A percentile compares a stretch with the other conserved stretches of the same genome.
Conservation (phyloP, 2,797 vertebrate genomes). For the Dendrocincla fuliginosa region DNA sequence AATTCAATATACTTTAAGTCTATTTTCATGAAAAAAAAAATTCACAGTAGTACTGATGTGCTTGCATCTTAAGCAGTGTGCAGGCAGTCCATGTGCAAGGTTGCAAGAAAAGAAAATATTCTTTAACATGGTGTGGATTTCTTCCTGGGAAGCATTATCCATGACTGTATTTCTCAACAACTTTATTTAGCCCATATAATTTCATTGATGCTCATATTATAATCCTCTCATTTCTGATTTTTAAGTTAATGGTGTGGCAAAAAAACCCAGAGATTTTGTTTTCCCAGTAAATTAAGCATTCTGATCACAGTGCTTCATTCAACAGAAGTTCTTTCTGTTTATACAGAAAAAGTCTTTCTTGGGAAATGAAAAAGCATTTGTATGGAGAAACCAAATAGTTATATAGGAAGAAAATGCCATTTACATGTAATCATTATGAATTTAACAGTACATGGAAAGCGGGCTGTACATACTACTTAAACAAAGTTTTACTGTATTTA, state of each 20-base stretch:
- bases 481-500: not conserved
- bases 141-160: not conserved
- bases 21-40: not conserved
- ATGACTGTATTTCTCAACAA: not conserved
- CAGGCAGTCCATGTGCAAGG: not conserved
- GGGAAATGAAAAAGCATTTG: not conserved
- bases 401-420: not conserved
- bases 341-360: not conserved
- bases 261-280: not conserved
- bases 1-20: not conserved
- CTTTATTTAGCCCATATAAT: not conserved
- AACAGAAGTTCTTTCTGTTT: not conserved
- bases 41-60: fast-evolving
- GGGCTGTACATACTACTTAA: not conserved
- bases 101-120: not conserved
- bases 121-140: not conserved
- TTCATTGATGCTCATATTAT: not conserved
- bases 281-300: not conserved
- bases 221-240: not conserved
- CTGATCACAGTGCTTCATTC: not conserved
- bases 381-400: not conserved
- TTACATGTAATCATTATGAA: not conserved
- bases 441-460: not conserved
- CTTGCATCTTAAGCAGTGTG: not conserved
- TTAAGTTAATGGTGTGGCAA: not conserved